These are phyloP conservation scores for Calephelis nemesis DNA, from an alignment of 1,140 invertebrate species.

Conservation along the genomic window DNA sequence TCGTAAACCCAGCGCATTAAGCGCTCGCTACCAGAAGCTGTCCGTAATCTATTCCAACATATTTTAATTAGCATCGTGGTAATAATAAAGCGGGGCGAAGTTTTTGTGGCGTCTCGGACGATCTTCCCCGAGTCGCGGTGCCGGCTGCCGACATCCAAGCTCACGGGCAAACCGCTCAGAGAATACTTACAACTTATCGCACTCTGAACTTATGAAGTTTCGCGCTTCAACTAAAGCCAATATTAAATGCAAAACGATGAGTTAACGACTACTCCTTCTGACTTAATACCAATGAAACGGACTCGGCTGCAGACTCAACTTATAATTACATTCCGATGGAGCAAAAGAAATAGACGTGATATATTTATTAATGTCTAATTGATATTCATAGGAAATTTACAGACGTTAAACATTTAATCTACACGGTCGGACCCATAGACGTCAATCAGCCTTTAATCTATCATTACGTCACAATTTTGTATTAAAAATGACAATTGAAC, in stretches of 20 bases:
- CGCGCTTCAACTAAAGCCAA: slow-evolving; percentile 52
- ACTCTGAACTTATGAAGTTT: slow-evolving; percentile 61
- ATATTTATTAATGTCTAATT: too few relatives aligned
- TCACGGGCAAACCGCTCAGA: slow-evolving; percentile 27
- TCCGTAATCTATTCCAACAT: slow-evolving; percentile 72
- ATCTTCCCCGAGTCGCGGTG: slow-evolving; percentile 46
- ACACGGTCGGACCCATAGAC: too few relatives aligned
- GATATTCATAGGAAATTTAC: too few relatives aligned
- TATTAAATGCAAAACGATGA: slow-evolving; percentile 51
- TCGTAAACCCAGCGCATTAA: slow-evolving; percentile 73
- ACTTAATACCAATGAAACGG: too few relatives aligned
- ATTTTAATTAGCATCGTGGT: slow-evolving; percentile 74
- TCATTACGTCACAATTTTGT: too few relatives aligned
- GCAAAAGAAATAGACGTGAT: too few relatives aligned
- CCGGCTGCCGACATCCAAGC: neutral
- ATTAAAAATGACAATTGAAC: too few relatives aligned
- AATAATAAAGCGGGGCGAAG: slow-evolving; percentile 65
- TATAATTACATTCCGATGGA: too few relatives aligned
- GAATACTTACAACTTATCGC: slow-evolving; percentile 68
- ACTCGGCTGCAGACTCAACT: too few relatives aligned
- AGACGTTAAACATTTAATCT: too few relatives aligned
- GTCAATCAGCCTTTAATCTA: too few relatives aligned
- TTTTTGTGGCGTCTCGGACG: slow-evolving; percentile 65
- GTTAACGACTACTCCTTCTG: slow-evolving; percentile 35
- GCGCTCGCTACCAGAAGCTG: slow-evolving; percentile 67